Percentiles rank a stretch among this genome's conserved stretches.
Evolutionary conservation across 37 sponge, comb jelly and placozoan genomes (phyloP).

Genomic region (Aphrocallistes beatrix): DNA sequence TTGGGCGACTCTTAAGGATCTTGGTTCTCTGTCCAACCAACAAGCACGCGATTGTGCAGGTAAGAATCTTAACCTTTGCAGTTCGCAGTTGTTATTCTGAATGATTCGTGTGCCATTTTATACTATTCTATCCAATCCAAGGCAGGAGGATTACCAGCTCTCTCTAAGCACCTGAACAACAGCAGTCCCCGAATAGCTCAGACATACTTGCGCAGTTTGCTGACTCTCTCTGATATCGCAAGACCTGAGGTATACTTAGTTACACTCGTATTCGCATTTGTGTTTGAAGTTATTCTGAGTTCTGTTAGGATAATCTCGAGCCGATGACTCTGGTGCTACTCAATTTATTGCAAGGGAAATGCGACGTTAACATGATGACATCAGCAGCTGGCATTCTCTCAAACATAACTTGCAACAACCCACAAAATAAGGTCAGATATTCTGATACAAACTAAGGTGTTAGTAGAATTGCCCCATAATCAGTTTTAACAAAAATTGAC

Average conservation of each 20-base stretch:
- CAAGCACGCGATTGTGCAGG: constrained; percentile 81
- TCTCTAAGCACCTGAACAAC: constrained; percentile 56
- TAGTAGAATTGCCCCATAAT: too few species aligned
- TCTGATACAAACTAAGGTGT: too few species aligned
- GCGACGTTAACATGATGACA: constrained; percentile 40
- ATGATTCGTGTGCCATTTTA: too few species aligned
- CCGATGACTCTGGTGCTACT: constrained; percentile 55
- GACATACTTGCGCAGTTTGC: constrained; percentile 62
- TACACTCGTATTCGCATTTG: not conserved
- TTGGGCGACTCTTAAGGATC: constrained; percentile 67
- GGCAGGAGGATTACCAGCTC: constrained; percentile 90
- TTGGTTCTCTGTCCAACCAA: constrained; percentile 74
- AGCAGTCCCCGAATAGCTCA: constrained; percentile 61
- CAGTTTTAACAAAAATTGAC: too few species aligned
- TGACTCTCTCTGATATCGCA: constrained; percentile 85
- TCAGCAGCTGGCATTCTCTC: constrained; percentile 78
- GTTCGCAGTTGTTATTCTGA: too few species aligned
- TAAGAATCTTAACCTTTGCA: too few species aligned
- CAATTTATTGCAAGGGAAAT: constrained; percentile 44
- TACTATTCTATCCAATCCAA: constrained; percentile 21
- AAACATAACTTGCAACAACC: constrained; percentile 94
- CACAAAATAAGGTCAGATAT: constrained; percentile 76
- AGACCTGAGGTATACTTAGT: constrained; percentile 50
- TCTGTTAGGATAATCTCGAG: constrained; percentile 53
- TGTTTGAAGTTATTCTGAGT: not conserved